These are phyloP conservation scores for Liolophura sinensis DNA, from an alignment of 1,140 invertebrate species.

Conservation along the genomic window DNA sequence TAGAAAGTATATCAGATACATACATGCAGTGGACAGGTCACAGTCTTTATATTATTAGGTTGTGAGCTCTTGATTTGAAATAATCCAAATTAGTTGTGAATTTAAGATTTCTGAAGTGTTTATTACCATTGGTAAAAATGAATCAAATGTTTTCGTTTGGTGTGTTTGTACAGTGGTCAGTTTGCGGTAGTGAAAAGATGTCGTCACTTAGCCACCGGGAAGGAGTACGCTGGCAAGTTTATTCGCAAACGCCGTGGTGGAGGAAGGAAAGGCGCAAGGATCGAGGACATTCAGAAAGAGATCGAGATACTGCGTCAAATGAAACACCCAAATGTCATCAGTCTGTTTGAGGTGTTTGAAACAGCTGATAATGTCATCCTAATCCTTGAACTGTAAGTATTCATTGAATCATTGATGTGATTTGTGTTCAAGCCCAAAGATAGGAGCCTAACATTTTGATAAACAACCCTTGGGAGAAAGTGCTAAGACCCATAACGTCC, in stretches of 20 bases:
- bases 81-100: not conserved
- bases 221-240: constrained; percentile 93
- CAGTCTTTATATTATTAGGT: too few relatives aligned
- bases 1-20: too few relatives aligned
- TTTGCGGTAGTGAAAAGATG: constrained; percentile 92
- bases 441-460: too few relatives aligned
- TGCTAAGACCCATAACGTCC: too few relatives aligned
- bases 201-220: constrained; percentile 78
- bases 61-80: too few relatives aligned
- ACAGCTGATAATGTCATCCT: constrained; percentile 62
- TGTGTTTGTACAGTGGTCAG: constrained; percentile 75
- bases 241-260: constrained; percentile 78
- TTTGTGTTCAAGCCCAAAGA: too few relatives aligned
- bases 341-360: constrained; percentile 64
- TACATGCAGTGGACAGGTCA: too few relatives aligned
- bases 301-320: constrained; percentile 62
- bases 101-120: not conserved
- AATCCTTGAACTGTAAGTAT: constrained; percentile 65
- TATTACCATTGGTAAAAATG: not conserved
- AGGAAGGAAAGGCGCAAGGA: constrained; percentile 44
- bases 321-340: constrained; percentile 64
- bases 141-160: constrained; percentile 11
- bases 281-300: constrained; percentile 64
- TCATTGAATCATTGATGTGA: not conserved
- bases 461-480: too few relatives aligned